These are phyloP conservation scores for Petrolisthes cinctipes DNA, from an alignment of 2,888 invertebrate species.

Conservation along the genomic window DNA sequence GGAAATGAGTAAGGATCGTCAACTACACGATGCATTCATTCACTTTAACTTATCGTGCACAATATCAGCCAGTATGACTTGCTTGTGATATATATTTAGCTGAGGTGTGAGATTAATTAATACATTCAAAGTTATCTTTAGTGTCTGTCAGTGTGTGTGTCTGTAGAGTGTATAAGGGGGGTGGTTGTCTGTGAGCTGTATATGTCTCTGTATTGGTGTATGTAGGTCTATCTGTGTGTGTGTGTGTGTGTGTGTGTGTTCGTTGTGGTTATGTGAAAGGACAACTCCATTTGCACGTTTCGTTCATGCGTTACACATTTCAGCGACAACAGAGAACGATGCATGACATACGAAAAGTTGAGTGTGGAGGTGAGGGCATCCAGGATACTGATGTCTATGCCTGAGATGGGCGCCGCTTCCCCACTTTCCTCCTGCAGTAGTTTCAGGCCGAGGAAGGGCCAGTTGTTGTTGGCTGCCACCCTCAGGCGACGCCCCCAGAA, in stretches of 20 bases:
- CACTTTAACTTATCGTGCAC: neutral
- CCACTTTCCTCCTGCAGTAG: neutral
- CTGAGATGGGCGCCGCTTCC: neutral
- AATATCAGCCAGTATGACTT: neutral
- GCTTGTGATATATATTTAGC: neutral
- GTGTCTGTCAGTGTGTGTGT: no score
- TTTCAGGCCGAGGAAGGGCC: conserved; percentile 43
- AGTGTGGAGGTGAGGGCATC: conserved; percentile 23
- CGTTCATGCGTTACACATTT: no score
- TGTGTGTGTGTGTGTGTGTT: neutral
- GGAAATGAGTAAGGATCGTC: neutral
- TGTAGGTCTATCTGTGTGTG: neutral
- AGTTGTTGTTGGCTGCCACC: conserved; percentile 41
- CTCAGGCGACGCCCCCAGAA: conserved; percentile 39
- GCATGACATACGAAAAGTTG: conserved; percentile 37
- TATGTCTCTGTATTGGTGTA: neutral
- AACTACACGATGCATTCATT: no score
- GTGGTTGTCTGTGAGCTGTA: neutral
- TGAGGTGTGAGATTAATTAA: no score
- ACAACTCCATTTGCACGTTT: no score
- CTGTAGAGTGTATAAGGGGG: no score
- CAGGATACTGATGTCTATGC: conserved; percentile 41
- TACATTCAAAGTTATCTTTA: no score
- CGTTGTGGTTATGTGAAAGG: no score
- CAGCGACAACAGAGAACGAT: neutral